These are phyloP conservation scores for Orestias chungarensis DNA, from an alignment of 2,797 vertebrate genomes.

Conservation along the genomic window DNA sequence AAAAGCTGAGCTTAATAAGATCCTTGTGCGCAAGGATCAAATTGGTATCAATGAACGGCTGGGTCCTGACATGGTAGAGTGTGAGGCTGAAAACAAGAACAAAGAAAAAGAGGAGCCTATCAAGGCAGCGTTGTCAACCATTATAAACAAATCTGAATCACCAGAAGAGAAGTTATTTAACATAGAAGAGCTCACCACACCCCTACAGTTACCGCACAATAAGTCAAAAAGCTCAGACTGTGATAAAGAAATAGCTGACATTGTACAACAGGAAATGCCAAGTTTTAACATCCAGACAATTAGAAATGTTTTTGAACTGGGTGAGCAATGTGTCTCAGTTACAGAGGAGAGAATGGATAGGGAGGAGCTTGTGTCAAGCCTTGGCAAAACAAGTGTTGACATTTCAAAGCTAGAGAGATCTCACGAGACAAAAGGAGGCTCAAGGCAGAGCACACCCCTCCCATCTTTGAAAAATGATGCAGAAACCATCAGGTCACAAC, in stretches of 20 bases:
- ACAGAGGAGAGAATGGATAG: slow-evolving; percentile 75
- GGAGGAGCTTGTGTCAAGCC: slow-evolving; percentile 74
- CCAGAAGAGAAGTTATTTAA: slow-evolving; percentile 64
- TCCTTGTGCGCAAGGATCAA: slow-evolving; percentile 72
- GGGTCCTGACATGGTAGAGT: slow-evolving; percentile 74
- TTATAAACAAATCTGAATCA: slow-evolving; percentile 78
- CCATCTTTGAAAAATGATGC: slow-evolving; percentile 56
- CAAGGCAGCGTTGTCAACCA: slow-evolving; percentile 64
- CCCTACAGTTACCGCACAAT: slow-evolving; percentile 60
- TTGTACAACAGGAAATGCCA: slow-evolving; percentile 72
- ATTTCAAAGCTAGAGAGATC: slow-evolving; percentile 74
- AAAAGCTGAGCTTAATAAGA: slow-evolving; percentile 77
- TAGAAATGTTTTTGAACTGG: slow-evolving; percentile 83
- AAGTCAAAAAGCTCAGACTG: slow-evolving; percentile 57
- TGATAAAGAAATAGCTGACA: slow-evolving; percentile 64
- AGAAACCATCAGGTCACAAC: slow-evolving; percentile 65
- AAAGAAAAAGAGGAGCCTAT: slow-evolving; percentile 74
- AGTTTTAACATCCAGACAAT: slow-evolving; percentile 81
- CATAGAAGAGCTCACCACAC: slow-evolving; percentile 67
- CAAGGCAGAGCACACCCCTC: slow-evolving; percentile 68
- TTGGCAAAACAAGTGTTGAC: slow-evolving; percentile 70
- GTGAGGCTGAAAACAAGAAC: slow-evolving; percentile 60
- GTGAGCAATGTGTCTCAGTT: slow-evolving; percentile 72
- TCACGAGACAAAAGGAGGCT: slow-evolving; percentile 63
- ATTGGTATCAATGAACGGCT: slow-evolving; percentile 70